Evolutionary conservation across 2,888 invertebrate species (phyloP).

Genomic region (Himalopsyche japonica): DNA sequence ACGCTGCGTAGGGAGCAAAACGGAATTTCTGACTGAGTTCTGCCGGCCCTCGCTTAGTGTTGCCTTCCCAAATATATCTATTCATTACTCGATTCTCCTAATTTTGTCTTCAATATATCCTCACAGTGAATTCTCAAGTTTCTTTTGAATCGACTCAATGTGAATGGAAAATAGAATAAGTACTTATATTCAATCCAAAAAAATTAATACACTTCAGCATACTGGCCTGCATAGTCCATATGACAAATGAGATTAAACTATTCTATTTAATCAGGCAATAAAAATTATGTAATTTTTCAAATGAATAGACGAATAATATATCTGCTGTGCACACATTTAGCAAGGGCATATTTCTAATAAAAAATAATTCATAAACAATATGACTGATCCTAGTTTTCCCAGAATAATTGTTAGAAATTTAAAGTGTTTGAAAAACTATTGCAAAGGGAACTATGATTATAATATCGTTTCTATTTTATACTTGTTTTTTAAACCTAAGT

Average conservation of each 20-base stretch:
- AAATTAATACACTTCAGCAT: no score
- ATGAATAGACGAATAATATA: no score
- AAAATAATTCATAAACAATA: not conserved
- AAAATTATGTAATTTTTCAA: no score
- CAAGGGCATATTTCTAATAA: not conserved
- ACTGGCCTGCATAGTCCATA: no score
- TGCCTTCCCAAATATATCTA: not conserved
- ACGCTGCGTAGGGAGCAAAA: conserved; percentile 6
- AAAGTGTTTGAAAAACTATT: not conserved
- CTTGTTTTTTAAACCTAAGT: not conserved
- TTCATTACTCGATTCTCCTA: no score
- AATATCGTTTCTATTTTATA: not conserved
- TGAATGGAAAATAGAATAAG: no score
- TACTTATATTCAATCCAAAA: no score
- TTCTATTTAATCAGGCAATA: no score
- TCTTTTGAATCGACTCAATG: no score
- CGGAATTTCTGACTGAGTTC: not conserved
- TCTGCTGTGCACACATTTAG: not conserved
- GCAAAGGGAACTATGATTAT: not conserved
- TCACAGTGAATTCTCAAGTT: no score
- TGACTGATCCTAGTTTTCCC: not conserved
- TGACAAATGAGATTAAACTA: no score
- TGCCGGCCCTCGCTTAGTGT: not conserved
- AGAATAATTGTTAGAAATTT: not conserved
- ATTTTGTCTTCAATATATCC: no score